These are phyloP conservation scores for Ectropis crepuscularia DNA, from an alignment of 2,888 invertebrate species.

Conservation along the genomic window DNA sequence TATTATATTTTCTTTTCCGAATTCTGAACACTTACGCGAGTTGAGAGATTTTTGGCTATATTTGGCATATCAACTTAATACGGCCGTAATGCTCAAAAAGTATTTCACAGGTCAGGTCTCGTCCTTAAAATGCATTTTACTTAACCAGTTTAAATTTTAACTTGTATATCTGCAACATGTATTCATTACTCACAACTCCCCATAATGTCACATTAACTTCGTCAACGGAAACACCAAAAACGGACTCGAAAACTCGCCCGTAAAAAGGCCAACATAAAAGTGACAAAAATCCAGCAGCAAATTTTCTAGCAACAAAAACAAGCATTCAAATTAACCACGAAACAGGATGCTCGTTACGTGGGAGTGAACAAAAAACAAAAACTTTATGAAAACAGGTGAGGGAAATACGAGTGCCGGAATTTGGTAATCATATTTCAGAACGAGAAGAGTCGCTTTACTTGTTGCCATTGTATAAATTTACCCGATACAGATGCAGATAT, in stretches of 20 bases:
- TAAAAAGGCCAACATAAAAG: constrained; percentile 48
- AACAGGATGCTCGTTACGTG: constrained; percentile 76
- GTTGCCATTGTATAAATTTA: constrained; percentile 56
- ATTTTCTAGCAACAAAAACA: constrained; percentile 69
- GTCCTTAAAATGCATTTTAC: too few species aligned
- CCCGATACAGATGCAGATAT: constrained; percentile 34
- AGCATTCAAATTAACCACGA: constrained; percentile 76
- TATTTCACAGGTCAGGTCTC: too few species aligned
- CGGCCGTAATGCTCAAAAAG: too few species aligned
- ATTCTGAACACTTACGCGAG: too few species aligned
- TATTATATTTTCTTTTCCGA: too few species aligned
- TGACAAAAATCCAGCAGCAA: constrained; percentile 64
- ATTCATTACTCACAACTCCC: constrained; percentile 6
- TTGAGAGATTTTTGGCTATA: too few species aligned
- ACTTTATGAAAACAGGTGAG: constrained; percentile 67
- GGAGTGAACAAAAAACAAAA: constrained; percentile 62
- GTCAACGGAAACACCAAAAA: constrained; percentile 48
- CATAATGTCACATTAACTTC: constrained; percentile 32
- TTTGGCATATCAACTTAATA: too few species aligned
- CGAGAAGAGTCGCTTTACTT: constrained; percentile 60
- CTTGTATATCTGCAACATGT: too few species aligned
- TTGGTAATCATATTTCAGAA: constrained; percentile 69
- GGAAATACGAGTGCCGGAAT: constrained; percentile 58
- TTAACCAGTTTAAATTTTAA: too few species aligned
- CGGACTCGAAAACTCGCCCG: constrained; percentile 36